phyloP scores from a whole-genome alignment of 35 echinoderm and acorn worm species.

The Apostichopus japonicus region DNA sequence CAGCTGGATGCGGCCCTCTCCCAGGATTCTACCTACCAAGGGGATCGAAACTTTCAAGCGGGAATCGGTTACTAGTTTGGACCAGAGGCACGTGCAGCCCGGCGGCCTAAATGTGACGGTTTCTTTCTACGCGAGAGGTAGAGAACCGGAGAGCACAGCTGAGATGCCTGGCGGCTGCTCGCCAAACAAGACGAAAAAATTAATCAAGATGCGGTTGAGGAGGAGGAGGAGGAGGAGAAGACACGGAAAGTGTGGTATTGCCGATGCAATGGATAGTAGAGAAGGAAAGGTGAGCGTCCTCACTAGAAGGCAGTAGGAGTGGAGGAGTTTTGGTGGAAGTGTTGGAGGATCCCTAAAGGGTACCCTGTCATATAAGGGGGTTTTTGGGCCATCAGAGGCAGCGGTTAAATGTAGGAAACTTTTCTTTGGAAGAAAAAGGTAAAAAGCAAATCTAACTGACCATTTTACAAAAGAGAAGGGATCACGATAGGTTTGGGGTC shows the following conservation, averaged over 20 bases:
- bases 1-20: slow-evolving; percentile 92
- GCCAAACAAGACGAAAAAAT: slow-evolving; percentile 29
- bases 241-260: neutral
- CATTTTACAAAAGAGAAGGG: neutral
- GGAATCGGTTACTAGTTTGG: slow-evolving; percentile 81
- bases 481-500: neutral
- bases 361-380: neutral
- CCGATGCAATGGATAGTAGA: slow-evolving; percentile 15
- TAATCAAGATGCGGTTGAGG: slow-evolving; percentile 50
- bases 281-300: neutral
- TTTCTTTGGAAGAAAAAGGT: neutral
- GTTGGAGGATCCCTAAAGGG: neutral
- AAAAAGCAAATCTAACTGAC: neutral
- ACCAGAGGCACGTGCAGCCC: slow-evolving; percentile 15
- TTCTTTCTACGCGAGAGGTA: neutral
- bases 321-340: neutral
- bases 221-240: neutral
- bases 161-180: slow-evolving; percentile 27
- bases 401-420: neutral
- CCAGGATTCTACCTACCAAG: slow-evolving; percentile 99
- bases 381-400: neutral
- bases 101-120: slow-evolving; percentile 11
- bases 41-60: slow-evolving; percentile 93
- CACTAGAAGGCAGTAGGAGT: slow-evolving; percentile 7
- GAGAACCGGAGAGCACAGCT: neutral